Conservation (phyloP, 2,113 vertebrate species). For the Zosterops hypoxanthus region DNA sequence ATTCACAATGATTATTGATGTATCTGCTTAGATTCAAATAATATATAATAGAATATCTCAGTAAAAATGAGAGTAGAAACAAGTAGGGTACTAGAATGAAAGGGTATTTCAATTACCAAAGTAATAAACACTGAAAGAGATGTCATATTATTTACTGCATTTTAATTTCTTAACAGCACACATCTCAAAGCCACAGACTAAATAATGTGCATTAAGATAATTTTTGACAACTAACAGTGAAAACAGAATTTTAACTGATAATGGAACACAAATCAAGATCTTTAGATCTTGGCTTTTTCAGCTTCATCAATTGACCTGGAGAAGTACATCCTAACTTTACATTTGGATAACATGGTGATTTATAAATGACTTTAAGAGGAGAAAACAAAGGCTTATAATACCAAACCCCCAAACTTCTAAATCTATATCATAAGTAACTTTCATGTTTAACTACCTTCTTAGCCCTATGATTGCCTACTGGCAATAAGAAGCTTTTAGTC, state of each 20-base stretch:
- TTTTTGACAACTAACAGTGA: neutral
- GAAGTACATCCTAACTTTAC: neutral
- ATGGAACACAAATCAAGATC: neutral
- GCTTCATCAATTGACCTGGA: neutral
- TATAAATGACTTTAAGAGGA: neutral
- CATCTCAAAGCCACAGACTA: neutral
- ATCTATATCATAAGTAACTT: neutral
- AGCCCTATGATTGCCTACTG: neutral
- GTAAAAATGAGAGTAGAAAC: neutral
- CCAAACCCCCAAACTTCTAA: neutral
- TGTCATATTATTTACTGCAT: neutral
- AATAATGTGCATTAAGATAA: neutral
- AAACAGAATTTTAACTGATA: neutral
- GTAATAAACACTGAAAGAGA: neutral
- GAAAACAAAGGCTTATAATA: neutral
- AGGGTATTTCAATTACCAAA: neutral
- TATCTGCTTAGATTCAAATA: neutral
- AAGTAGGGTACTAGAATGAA: neutral
- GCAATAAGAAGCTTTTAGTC: neutral
- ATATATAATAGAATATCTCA: neutral
- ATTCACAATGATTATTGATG: neutral
- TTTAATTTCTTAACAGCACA: neutral
- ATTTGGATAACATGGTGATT: neutral
- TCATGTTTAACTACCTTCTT: neutral
- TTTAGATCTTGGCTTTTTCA: neutral